phyloP scores from a whole-genome alignment of 2,113 vertebrate species.

The Pelodiscus sinensis region DNA sequence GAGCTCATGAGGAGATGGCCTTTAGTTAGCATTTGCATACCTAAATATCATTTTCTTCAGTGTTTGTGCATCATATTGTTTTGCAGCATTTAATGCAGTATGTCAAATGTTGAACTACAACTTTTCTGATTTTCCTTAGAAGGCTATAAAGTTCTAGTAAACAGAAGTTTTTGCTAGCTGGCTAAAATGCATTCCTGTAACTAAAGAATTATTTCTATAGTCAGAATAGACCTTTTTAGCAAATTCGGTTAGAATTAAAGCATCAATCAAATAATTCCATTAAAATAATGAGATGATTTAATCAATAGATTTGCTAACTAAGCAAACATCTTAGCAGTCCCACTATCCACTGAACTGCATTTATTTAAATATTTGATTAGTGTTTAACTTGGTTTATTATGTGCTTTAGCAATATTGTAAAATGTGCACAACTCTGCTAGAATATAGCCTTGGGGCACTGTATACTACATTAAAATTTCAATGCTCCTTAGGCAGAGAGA shows the following conservation, averaged over 20 bases:
- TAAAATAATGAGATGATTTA: constrained; percentile 60
- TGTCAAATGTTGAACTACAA: not conserved
- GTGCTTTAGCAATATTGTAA: constrained; percentile 42
- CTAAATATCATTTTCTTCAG: not conserved
- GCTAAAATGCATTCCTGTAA: not conserved
- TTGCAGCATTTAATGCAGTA: not conserved
- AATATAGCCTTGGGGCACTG: constrained; percentile 16
- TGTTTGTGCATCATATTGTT: not conserved
- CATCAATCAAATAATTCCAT: constrained; percentile 1
- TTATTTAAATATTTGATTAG: constrained; percentile 71
- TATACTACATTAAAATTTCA: constrained; percentile 39
- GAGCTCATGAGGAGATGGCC: not conserved
- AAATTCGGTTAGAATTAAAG: constrained; percentile 10
- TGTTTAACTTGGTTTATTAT: constrained; percentile 55
- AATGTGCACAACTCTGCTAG: constrained; percentile 46
- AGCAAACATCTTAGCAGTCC: constrained; percentile 21
- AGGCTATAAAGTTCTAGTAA: not conserved
- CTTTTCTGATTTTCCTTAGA: not conserved
- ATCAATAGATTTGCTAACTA: constrained; percentile 41
- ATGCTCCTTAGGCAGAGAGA: constrained; percentile 3
- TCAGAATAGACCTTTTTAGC: not conserved
- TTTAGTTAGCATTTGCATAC: not conserved
- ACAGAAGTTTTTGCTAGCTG: not conserved
- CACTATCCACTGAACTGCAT: constrained; percentile 17
- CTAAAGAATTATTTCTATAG: not conserved